phyloP scores from a whole-genome alignment of 2,888 invertebrate species.

The Pardosa pseudoannulata region DNA sequence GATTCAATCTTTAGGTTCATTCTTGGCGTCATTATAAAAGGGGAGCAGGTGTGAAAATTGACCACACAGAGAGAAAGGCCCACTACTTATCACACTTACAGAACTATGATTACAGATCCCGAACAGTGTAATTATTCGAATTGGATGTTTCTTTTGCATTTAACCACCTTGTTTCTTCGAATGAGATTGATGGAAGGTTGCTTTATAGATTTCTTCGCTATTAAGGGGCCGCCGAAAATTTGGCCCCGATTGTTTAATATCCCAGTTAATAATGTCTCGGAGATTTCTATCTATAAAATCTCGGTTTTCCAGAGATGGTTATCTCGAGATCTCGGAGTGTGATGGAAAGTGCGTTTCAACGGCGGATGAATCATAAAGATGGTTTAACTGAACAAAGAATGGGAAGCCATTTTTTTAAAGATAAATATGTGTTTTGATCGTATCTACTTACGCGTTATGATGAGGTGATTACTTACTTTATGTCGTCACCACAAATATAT shows the following conservation, averaged over 20 bases:
- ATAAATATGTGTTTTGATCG: conserved; percentile 3
- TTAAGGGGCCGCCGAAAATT: conserved; percentile 6
- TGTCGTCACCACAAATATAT: not conserved
- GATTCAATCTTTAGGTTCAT: conserved; percentile 17
- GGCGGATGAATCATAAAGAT: not conserved
- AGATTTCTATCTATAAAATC: conserved; percentile 10
- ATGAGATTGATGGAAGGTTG: conserved; percentile 55
- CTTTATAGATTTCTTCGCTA: conserved; percentile 6
- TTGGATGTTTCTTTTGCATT: conserved; percentile 45
- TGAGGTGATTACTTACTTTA: not conserved
- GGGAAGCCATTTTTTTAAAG: not conserved
- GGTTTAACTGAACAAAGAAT: not conserved
- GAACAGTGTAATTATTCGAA: conserved; percentile 59
- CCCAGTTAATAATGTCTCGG: conserved; percentile 43
- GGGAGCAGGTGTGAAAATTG: conserved; percentile 57
- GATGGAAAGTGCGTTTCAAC: not conserved
- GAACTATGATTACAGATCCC: conserved; percentile 46
- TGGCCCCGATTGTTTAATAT: conserved; percentile 45
- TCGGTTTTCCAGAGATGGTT: not conserved
- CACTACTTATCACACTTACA: conserved; percentile 38
- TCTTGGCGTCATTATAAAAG: conserved; percentile 37
- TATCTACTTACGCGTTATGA: not conserved
- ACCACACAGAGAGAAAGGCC: conserved; percentile 57
- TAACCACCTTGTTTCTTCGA: conserved; percentile 47
- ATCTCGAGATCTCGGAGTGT: not conserved